Evolutionary conservation across 2,113 vertebrate genomes (phyloP).

Genomic region (Chlorocebus sabaeus): DNA sequence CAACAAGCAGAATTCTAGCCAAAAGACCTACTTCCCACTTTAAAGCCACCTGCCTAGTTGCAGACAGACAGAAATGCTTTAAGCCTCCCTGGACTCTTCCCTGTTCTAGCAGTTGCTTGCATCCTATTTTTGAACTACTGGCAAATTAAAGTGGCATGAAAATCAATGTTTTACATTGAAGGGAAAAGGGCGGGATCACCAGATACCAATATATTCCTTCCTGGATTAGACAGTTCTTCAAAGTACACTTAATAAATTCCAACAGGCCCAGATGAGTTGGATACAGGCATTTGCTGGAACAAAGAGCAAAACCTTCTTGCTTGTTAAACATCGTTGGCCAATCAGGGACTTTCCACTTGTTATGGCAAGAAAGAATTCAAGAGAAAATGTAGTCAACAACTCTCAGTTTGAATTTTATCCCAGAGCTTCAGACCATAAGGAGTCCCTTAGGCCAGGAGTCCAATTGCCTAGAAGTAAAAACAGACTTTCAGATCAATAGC

Average conservation of each 20-base stretch:
- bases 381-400: not conserved
- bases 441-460: not conserved
- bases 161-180: slow-evolving; percentile 43
- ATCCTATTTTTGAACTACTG: slow-evolving; percentile 27
- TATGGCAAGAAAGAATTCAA: not conserved
- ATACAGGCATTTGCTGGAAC: not conserved
- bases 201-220: not conserved
- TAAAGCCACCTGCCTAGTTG: not conserved
- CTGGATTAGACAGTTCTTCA: not conserved
- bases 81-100: not conserved
- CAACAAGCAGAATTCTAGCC: not conserved
- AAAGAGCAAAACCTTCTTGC: not conserved
- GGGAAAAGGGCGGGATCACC: not conserved
- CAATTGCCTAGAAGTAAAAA: not conserved
- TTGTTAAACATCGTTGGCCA: not conserved
- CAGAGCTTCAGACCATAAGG: not conserved
- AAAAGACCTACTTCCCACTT: slow-evolving; percentile 16
- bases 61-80: not conserved
- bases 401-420: not conserved
- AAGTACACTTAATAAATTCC: slow-evolving; percentile 16
- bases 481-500: not conserved
- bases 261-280: not conserved
- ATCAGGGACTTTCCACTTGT: not conserved
- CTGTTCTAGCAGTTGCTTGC: not conserved
- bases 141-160: slow-evolving; percentile 56